Conservation (phyloP, 2,797 vertebrate genomes). For the Heteromormyrus szaboi region DNA sequence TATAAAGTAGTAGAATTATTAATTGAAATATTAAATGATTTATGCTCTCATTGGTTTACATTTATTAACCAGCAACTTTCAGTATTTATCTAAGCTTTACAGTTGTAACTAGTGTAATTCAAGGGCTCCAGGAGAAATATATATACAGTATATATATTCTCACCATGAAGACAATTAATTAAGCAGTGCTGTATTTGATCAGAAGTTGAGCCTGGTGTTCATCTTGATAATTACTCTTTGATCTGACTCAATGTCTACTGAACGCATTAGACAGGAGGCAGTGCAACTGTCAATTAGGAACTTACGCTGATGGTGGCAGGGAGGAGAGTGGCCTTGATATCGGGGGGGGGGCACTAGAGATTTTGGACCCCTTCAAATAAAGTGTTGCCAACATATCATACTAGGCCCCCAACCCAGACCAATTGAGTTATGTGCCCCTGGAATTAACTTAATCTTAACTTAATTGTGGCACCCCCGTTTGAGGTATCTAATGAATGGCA, state of each 20-base stretch:
- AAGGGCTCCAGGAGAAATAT: not conserved
- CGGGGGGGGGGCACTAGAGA: not conserved
- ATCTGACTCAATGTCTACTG: not conserved
- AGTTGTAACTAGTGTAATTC: not conserved
- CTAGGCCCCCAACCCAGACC: not conserved
- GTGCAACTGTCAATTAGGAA: not conserved
- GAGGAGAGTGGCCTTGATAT: not conserved
- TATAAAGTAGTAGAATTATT: not conserved
- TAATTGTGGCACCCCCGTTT: not conserved
- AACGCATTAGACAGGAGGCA: not conserved
- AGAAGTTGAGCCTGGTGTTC: not conserved
- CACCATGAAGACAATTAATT: not conserved
- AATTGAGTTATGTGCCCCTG: not conserved
- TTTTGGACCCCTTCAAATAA: not conserved
- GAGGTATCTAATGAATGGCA: not conserved
- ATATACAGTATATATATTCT: not conserved
- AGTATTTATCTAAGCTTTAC: not conserved
- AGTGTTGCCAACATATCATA: not conserved
- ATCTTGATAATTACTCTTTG: not conserved
- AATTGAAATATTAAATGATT: slow-evolving; percentile 6
- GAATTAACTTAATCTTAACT: not conserved
- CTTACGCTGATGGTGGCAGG: not conserved
- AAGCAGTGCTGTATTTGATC: not conserved
- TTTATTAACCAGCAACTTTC: not conserved
- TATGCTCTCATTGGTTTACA: not conserved